Evolutionary conservation across 2,797 vertebrate genomes (phyloP), one percentile per base, ranked within the genome.

Genomic region (Falco peregrinus): DNA sequence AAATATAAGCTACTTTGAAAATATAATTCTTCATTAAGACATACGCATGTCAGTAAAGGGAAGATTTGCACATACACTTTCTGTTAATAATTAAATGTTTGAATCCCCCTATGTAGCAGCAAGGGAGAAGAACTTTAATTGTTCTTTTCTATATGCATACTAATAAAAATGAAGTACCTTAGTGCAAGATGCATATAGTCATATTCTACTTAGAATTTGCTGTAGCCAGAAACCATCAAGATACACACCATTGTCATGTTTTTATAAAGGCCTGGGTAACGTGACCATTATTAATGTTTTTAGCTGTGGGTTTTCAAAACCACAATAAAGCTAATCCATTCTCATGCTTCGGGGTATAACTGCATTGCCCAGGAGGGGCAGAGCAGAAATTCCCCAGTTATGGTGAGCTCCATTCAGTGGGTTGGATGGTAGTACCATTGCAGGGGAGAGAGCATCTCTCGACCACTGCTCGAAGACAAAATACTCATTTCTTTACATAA

Each of bases 141-240:
- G 22, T 83, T 85, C 84, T 90, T 95, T 83, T 95, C 93, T 79
- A 24, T 59, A 15, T 77, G 20, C 33, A 14, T 56, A 59, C n/a
- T 81, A 90, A 39, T 87, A 56, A 92, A 84, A 95, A n/a, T n/a
- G 9, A 74, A 95, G 59, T 78, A 24, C 45, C 76, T 76, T 83
- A 41, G 25, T 82, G 37, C 20, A 53, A 14, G 45, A 45, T 70
- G 20, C 14, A 15, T 67, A 7, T 59, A 82, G 35, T 61, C 35
- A 13, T 56, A 29, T 54, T 73, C 63, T 63, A 6, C 41, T 76
- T 94, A 47, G 22, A 83, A 80, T 71, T 54, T 77, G 21, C 60
- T 69, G 43, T 77, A 94, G 31, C 71, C 57, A 81, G 74, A 84
- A 74, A 41, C 33, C 71, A 77, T 75, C 70, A 53, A 80, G 64